Percentiles rank a stretch among this genome's conserved stretches.
phyloP scores from a whole-genome alignment of 2,797 vertebrate species.

The Galagoides demidoff region DNA sequence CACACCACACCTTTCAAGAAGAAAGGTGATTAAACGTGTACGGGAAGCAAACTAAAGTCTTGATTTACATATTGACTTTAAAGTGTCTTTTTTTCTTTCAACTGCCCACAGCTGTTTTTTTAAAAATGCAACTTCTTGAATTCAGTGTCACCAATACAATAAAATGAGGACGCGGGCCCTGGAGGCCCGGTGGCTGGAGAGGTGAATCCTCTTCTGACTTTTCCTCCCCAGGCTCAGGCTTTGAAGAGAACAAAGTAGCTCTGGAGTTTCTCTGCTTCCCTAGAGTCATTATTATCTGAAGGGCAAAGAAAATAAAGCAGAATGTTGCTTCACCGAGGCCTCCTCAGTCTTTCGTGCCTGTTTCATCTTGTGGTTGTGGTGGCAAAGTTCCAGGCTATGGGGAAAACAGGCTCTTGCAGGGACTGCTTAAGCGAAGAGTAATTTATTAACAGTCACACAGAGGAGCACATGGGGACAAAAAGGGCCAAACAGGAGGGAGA shows the following conservation, averaged over 20 bases:
- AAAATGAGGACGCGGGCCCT: neutral
- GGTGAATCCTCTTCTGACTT: neutral
- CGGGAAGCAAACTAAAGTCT: neutral
- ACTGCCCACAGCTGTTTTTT: neutral
- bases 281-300: constrained; percentile 59
- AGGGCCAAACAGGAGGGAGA: constrained; percentile 46
- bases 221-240: neutral
- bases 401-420: neutral
- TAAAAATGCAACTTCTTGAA: neutral
- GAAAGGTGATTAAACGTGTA: neutral
- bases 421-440: constrained; percentile 41
- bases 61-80: neutral
- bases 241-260: constrained; percentile 67
- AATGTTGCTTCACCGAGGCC: neutral
- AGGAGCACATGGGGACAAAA: neutral
- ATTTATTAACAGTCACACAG: constrained; percentile 51
- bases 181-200: neutral
- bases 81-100: neutral
- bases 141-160: neutral
- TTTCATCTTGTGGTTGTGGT: constrained; percentile 60
- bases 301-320: constrained; percentile 45
- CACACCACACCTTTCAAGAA: neutral
- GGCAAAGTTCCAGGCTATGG: constrained; percentile 37
- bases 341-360: constrained; percentile 15
- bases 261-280: constrained; percentile 57